Conservation (phyloP, 2,888 invertebrate genomes). For the Aphidius colemani region DNA sequence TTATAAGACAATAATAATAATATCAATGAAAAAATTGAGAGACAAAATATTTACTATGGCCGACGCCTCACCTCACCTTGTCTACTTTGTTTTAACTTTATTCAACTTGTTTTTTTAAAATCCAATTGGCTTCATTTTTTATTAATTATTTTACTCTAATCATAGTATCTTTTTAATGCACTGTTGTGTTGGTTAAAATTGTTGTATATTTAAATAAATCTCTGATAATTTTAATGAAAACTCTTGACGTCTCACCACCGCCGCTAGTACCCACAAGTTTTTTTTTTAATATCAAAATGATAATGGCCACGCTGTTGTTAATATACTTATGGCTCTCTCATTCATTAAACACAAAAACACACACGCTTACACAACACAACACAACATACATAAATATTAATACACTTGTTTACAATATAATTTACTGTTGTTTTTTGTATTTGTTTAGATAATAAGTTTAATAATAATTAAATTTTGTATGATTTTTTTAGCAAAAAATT, state of each 20-base stretch:
- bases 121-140: too few relatives aligned
- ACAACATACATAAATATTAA: neutral
- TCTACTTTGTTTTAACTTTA: constrained; percentile 33
- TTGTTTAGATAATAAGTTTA: neutral
- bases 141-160: too few relatives aligned
- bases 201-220: too few relatives aligned
- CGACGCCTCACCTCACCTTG: constrained; percentile 14
- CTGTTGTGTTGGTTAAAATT: too few relatives aligned
- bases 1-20: too few relatives aligned
- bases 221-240: too few relatives aligned
- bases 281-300: constrained; percentile 24
- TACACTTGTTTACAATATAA: neutral
- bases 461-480: neutral
- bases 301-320: constrained; percentile 47
- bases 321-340: too few relatives aligned
- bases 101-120: too few relatives aligned
- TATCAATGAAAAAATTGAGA: too few relatives aligned
- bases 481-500: constrained; percentile 28
- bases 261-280: constrained; percentile 46
- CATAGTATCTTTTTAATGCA: too few relatives aligned
- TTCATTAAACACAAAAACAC: too few relatives aligned
- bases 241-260: constrained; percentile 53
- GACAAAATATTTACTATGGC: too few relatives aligned
- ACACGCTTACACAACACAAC: neutral
- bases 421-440: neutral